These are phyloP conservation scores for Microcebus griseorufus DNA, from an alignment of 2,113 vertebrate species.

Conservation along the genomic window DNA sequence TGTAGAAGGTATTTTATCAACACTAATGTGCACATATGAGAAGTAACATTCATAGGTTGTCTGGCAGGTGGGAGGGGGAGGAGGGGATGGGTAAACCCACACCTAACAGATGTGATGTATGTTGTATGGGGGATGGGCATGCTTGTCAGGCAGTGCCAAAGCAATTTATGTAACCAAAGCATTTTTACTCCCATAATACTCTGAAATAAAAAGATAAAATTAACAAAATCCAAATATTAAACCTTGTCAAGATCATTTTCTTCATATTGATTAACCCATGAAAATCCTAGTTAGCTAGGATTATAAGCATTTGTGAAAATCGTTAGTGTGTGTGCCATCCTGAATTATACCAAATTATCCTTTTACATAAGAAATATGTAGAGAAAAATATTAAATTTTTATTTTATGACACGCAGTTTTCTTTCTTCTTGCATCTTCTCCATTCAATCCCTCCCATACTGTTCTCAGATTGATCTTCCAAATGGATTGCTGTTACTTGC, in stretches of 20 bases:
- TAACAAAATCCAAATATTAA: background rate
- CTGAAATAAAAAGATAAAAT: too few species aligned
- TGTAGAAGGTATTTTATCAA: background rate
- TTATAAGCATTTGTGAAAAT: background rate
- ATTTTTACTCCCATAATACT: too few species aligned
- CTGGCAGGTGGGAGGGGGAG: too few species aligned
- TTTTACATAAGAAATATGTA: conserved; percentile 5
- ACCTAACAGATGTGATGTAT: too few species aligned
- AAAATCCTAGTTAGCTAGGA: background rate
- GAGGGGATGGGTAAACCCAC: too few species aligned
- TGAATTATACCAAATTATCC: background rate
- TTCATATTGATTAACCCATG: background rate
- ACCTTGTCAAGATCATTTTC: background rate
- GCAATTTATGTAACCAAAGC: too few species aligned
- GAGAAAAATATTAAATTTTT: background rate
- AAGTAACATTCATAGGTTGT: too few species aligned
- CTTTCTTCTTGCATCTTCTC: background rate
- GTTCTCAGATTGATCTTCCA: background rate
- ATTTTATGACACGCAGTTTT: background rate
- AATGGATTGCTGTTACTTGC: background rate
- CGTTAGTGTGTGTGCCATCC: background rate
- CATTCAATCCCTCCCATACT: background rate
- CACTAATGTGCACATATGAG: too few species aligned
- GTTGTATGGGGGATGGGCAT: too few species aligned
- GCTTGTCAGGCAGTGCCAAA: too few species aligned